These are phyloP conservation scores for Cynoglossus semilaevis DNA, from an alignment of 2,113 vertebrate genomes.

Conservation along the genomic window DNA sequence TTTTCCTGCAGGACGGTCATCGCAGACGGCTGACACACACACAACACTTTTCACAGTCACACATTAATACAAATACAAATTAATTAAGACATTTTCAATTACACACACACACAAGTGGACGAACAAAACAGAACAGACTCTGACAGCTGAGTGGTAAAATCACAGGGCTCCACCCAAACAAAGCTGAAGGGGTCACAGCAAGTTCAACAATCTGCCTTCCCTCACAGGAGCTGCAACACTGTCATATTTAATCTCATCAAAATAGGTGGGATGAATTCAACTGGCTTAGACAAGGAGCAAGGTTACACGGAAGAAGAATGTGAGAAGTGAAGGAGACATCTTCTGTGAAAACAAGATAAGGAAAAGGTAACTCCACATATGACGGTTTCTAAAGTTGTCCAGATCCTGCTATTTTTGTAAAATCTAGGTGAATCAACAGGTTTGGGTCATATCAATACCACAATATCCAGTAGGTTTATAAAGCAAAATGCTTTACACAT, in stretches of 20 bases:
- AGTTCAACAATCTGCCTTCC: slow-evolving; percentile 38
- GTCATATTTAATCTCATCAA: slow-evolving; percentile 17
- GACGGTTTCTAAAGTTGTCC: too few species aligned
- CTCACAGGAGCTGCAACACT: slow-evolving; percentile 2
- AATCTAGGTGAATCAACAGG: too few species aligned
- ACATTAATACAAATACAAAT: slow-evolving; percentile 26
- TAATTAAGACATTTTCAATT: slow-evolving; percentile 12
- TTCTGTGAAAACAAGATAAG: too few species aligned
- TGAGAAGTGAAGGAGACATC: too few species aligned
- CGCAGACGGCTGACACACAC: slow-evolving; percentile 31
- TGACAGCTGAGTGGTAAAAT: slow-evolving; percentile 59
- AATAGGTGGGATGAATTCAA: slow-evolving; percentile 4
- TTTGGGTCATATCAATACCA: too few species aligned
- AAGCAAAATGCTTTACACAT: too few species aligned
- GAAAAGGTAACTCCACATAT: too few species aligned
- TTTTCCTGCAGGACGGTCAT: slow-evolving; percentile 74
- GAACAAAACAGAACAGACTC: slow-evolving; percentile 49
- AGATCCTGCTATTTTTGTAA: too few species aligned
- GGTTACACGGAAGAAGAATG: too few species aligned
- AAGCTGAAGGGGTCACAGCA: slow-evolving; percentile 49
- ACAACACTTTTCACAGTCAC: slow-evolving; percentile 22
- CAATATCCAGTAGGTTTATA: too few species aligned
- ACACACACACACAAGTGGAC: slow-evolving; percentile 40
- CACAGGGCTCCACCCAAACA: slow-evolving; percentile 69
- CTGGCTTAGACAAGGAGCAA: neutral